Base-by-base conservation (phyloP, 2,797 vertebrate species). In the Danio tinwini region DNA sequence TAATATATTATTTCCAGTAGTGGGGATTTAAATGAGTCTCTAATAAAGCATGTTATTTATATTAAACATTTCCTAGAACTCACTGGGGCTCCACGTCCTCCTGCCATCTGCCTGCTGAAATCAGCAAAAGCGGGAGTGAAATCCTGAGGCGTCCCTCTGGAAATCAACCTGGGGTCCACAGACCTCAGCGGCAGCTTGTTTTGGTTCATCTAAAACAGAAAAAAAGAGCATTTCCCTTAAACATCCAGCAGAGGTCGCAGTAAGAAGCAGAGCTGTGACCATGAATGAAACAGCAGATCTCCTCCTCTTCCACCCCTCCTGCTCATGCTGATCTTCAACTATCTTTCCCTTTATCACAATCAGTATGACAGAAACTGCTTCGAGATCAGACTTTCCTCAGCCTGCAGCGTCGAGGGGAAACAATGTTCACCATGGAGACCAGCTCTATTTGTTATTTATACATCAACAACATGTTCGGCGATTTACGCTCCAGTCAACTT, bases 41-140 rank as follows among this genome's bases (percentile, higher is more conserved):
- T 40, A 17, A 53, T 44, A 21, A n/a, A 72, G 2, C 42, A 45
- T 29, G 11, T 14, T 4, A 56, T 44, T 29, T 45, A n/a, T 5
- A 7, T 11, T 29, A 73, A 29, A 1, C 29, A 29, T 3, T 29
- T 29, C 29, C 29, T 29, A 29, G 29, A 29, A 96, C 97, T 98
- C 93, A 97, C 97, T 76, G 95, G 82, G 29, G 94, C 83, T 17
- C 95, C 95, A 86, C 96, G 94, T 84, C 95, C 96, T 78, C 95
- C 94, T 0, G 93, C 85, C 80, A 94, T 88, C 77, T 95, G 96
- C 80, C 97, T 93, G 86, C 97, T 96, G 87, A 99, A 99, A 85
- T 99, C 98, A 53, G 97, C 97, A 44, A 98, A 99, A 69, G 97
- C 96, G 11, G 98, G 98, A 1, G 97, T 99, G 91, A 99, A 99